These are phyloP conservation scores for Hydrozoanthus tunicans DNA, from an alignment of 64 coral and sea anemone genomes.

Conservation along the genomic window DNA sequence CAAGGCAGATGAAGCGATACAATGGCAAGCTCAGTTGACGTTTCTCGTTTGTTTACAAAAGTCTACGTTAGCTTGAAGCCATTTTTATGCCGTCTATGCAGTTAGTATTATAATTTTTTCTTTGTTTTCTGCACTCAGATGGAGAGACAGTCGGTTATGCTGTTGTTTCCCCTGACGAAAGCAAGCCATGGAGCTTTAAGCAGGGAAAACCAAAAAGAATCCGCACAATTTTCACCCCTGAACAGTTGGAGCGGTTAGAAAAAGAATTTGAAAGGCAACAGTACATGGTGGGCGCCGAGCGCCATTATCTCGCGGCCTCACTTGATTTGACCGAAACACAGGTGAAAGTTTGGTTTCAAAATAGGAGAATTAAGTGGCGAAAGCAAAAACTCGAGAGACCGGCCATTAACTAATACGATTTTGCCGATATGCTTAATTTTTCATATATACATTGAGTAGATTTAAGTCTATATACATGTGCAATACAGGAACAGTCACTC, in stretches of 20 bases:
- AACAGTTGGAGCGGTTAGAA: constrained; percentile 47
- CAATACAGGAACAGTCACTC: neutral
- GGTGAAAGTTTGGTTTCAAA: constrained; percentile 64
- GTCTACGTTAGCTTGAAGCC: neutral
- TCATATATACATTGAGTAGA: neutral
- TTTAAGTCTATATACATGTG: neutral
- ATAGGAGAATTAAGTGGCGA: constrained; percentile 55
- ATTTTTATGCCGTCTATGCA: neutral
- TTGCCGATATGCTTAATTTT: constrained; percentile 40
- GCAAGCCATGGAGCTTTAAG: constrained; percentile 52
- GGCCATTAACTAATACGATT: constrained; percentile 52
- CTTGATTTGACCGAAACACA: constrained; percentile 52
- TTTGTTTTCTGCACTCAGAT: constrained; percentile 2
- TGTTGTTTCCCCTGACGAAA: constrained; percentile 24
- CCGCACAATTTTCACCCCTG: constrained; percentile 52
- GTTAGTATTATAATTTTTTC: neutral
- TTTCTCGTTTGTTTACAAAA: neutral
- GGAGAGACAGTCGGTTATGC: constrained; percentile 29
- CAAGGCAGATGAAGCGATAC: neutral
- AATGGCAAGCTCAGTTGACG: too few relatives aligned
- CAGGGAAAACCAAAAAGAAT: constrained; percentile 57
- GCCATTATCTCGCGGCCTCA: constrained; percentile 39
- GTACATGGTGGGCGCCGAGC: constrained; percentile 43
- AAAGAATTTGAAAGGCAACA: constrained; percentile 50
- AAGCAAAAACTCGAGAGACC: constrained; percentile 54